Conservation (phyloP, 1,140 invertebrate genomes). For the Leptoteleia sp. region DNA sequence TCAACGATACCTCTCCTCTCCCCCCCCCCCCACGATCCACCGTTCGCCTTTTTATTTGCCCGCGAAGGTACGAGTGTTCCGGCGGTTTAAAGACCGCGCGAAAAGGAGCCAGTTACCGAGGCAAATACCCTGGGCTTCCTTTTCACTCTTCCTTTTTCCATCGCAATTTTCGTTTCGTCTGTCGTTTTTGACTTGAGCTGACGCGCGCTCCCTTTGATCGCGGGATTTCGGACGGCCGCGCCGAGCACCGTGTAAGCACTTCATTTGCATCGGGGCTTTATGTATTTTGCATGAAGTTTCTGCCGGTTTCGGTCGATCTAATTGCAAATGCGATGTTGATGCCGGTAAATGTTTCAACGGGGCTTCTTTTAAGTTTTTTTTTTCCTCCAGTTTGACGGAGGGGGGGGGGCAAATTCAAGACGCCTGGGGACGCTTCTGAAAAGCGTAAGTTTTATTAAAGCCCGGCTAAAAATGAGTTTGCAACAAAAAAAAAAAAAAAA, state of each 20-base stretch:
- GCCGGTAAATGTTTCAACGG: slow-evolving; percentile 52
- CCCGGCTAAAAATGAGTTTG: slow-evolving; percentile 3
- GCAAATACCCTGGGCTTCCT: slow-evolving; percentile 7
- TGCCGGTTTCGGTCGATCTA: slow-evolving; percentile 46
- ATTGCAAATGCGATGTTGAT: slow-evolving; percentile 59
- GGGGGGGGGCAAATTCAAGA: background rate
- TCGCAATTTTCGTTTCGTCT: slow-evolving; percentile 10
- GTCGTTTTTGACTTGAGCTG: slow-evolving; percentile 30
- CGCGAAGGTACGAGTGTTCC: slow-evolving; percentile 8
- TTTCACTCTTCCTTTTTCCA: slow-evolving; percentile 10
- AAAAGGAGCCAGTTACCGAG: slow-evolving; percentile 41
- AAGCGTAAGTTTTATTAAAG: slow-evolving; percentile 35
- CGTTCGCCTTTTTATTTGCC: slow-evolving; percentile 14
- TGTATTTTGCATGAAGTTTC: slow-evolving; percentile 50
- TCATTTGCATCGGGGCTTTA: slow-evolving; percentile 54
- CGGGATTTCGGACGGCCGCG: slow-evolving; percentile 39
- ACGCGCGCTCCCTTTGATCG: slow-evolving; percentile 35
- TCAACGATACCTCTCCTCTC: no score
- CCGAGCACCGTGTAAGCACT: slow-evolving; percentile 16
- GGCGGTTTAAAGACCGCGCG: slow-evolving; percentile 19
- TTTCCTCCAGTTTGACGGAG: no score
- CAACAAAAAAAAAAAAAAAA: no score
- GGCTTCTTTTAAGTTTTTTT: slow-evolving; percentile 21
- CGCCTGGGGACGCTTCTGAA: background rate
- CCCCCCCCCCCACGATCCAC: slow-evolving; percentile 1